Percentiles rank a stretch among this genome's conserved stretches.
Conservation (phyloP, 2,888 invertebrate genomes). For the Eupithecia subumbrata region DNA sequence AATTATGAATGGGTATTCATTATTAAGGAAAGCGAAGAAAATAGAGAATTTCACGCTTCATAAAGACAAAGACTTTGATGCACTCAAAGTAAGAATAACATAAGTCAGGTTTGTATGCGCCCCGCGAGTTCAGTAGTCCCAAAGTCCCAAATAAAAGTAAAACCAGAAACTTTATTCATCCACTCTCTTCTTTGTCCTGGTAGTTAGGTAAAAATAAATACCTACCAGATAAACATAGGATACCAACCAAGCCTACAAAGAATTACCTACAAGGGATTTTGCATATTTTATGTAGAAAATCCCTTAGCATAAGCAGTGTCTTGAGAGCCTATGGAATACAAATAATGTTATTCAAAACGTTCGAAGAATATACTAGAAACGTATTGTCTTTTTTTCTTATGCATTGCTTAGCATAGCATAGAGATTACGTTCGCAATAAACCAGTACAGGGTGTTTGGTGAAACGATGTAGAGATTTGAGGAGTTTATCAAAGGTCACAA, state of each 20-base stretch:
- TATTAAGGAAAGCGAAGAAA: background rate
- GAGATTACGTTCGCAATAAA: background rate
- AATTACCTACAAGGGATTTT: background rate
- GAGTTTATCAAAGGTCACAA: background rate
- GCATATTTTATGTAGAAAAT: background rate
- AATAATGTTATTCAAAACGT: background rate
- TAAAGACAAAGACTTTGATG: slow-evolving; percentile 13
- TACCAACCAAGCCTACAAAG: no score
- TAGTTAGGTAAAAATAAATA: background rate
- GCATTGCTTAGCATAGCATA: background rate
- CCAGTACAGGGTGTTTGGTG: background rate
- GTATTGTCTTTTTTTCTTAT: background rate
- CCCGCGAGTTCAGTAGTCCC: slow-evolving; percentile 29
- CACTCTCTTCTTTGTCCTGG: slow-evolving; percentile 22
- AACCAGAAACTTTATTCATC: slow-evolving; percentile 21
- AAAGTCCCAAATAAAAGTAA: slow-evolving; percentile 30
- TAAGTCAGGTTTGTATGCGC: slow-evolving; percentile 17
- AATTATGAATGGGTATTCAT: background rate
- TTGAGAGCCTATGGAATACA: background rate
- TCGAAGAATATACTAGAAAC: background rate
- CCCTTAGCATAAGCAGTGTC: background rate
- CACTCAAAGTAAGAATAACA: slow-evolving; percentile 9
- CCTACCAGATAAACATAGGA: background rate
- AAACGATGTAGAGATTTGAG: background rate
- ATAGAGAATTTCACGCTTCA: background rate